Evolutionary conservation across 1,140 invertebrate genomes (phyloP), one percentile per base, ranked within the genome.

Genomic region (Drosophila suzukii): DNA sequence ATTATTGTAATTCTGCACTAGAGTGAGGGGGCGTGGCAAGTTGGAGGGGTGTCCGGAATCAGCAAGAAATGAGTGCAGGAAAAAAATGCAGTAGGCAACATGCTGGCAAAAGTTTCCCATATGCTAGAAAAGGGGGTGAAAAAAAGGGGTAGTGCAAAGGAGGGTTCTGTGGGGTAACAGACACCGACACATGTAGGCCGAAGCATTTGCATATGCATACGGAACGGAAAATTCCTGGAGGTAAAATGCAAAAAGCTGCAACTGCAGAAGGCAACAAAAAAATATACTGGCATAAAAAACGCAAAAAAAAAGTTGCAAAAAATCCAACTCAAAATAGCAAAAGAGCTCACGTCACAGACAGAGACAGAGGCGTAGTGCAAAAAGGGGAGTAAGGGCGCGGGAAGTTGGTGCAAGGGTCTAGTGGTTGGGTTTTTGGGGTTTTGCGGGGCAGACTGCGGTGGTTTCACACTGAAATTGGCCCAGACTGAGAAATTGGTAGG

Each of bases 1-100:
- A 89, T 89, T 89, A 89, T 89, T 89, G 84, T 89, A 89, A 89
- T 89, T 89, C 84, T 75, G 70, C 70, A 77, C 75, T 61, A 53
- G 61, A 61, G 47, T 15, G 54, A 10, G 38, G 44, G 41, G 54
- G 36, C 30, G 38, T 32, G 50, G 55, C 43, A 44, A 10, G 15
- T 17, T 20, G 53, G 60, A 27, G 3, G 36, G 36, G 4, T 32
- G 41, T 38, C 27, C 6, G 11, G 32, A 24, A n/a, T 15, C 11
- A 47, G 50, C 63, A 43, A 65, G 71, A 63, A 81, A 65, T 47
- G 55, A 77, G 73, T 47, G 63, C 60, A 54, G 49, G 73, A 70
- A 53, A 17, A 65, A 66, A 56, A 77, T 38, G 60, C 60, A 62
- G 56, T 83, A 83, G 80, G 68, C 81, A 80, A 84, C 62, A 58